A percentile compares a stretch with the other conserved stretches of the same genome.
These are phyloP conservation scores for Lepidochitona cinerea DNA, from an alignment of 2,888 invertebrate species.

Conservation along the genomic window DNA sequence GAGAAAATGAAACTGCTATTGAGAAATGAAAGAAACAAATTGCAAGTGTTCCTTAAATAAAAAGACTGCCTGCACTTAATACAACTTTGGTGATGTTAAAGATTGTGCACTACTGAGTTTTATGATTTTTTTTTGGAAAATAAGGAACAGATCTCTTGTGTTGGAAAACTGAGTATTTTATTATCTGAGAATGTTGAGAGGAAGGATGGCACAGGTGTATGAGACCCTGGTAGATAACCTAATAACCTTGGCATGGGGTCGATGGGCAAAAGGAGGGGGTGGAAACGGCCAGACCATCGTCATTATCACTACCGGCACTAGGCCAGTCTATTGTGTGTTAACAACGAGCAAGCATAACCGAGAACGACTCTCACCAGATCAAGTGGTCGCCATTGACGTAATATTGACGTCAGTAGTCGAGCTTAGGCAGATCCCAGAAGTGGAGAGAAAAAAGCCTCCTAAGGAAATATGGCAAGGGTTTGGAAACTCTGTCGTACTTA, in stretches of 20 bases:
- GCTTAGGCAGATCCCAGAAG: not conserved
- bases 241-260: not conserved
- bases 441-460: not conserved
- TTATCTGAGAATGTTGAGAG: too few species aligned
- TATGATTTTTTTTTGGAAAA: too few species aligned
- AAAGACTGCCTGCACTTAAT: too few species aligned
- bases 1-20: too few species aligned
- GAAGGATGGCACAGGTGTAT: too few species aligned
- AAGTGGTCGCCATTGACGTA: slow-evolving; percentile 1
- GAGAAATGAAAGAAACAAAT: too few species aligned
- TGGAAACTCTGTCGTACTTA: not conserved
- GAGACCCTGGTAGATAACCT: too few species aligned
- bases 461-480: not conserved
- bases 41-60: too few species aligned
- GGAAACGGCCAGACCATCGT: not conserved
- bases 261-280: not conserved
- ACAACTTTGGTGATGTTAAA: too few species aligned
- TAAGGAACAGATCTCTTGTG: too few species aligned
- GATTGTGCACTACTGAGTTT: too few species aligned
- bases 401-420: slow-evolving; percentile 1
- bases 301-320: not conserved
- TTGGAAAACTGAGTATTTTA: too few species aligned
- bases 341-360: not conserved
- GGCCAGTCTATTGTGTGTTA: not conserved
- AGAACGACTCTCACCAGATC: slow-evolving; percentile 1